Percentiles rank a stretch among this genome's conserved stretches.
These are phyloP conservation scores for Teleopsis dalmanni DNA, from an alignment of 1,140 invertebrate genomes.

Conservation along the genomic window DNA sequence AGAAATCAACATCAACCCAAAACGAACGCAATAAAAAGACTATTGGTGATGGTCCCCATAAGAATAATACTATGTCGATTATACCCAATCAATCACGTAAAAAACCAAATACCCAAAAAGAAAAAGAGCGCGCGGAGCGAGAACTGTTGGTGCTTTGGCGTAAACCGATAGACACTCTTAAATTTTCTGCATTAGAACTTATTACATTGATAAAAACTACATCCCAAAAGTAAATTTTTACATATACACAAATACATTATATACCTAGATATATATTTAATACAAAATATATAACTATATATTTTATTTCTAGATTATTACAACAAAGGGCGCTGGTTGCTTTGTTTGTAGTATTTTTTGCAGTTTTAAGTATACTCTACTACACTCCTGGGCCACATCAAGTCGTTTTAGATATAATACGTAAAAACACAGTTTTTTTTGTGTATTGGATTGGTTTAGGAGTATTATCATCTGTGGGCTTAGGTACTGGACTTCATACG, in stretches of 20 bases:
- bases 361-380: conserved; percentile 42
- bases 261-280: no score
- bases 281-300: no score
- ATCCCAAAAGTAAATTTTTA: conserved; percentile 47
- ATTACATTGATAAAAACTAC: conserved; percentile 54
- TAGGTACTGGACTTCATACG: conserved; percentile 97
- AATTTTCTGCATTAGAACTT: conserved; percentile 77
- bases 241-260: no score
- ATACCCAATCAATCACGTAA: conserved; percentile 8
- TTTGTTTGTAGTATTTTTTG: conserved; percentile 42
- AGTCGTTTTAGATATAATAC: conserved; percentile 41
- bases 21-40: conserved; percentile 7
- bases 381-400: conserved; percentile 48
- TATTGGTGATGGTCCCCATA: conserved; percentile 14
- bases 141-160: conserved; percentile 78
- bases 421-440: conserved; percentile 62
- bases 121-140: conserved; percentile 47
- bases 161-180: conserved; percentile 70
- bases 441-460: conserved; percentile 93
- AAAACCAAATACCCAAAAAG: conserved; percentile 30
- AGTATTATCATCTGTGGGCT: conserved; percentile 91
- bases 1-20: conserved; percentile 10
- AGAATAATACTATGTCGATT: conserved; percentile 3
- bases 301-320: conserved; percentile 46
- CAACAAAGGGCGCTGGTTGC: conserved; percentile 47